phyloP scores from a whole-genome alignment of 2,888 invertebrate genomes.

The Eupithecia pulchellata region DNA sequence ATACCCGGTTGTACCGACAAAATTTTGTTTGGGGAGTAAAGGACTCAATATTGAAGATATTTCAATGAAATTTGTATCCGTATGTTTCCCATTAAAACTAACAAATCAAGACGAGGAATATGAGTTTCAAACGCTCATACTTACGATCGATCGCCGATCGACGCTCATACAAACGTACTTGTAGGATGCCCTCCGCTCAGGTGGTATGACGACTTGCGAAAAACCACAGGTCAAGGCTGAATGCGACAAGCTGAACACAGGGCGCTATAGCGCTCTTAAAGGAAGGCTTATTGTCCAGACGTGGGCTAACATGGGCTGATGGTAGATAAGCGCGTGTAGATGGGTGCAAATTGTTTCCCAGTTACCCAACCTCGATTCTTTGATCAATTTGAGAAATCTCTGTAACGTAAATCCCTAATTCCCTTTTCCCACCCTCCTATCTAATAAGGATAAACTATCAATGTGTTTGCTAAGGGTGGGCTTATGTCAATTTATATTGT shows the following conservation, averaged over 20 bases:
- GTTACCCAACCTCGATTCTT: neutral
- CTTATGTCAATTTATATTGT: constrained; percentile 59
- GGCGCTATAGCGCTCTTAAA: too few relatives aligned
- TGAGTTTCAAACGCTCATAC: neutral
- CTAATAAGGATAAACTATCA: constrained; percentile 36
- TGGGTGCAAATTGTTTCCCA: neutral
- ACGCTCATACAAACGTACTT: too few relatives aligned
- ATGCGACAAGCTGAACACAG: too few relatives aligned
- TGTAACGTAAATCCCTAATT: constrained; percentile 3
- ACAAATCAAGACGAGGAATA: neutral
- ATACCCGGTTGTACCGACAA: too few relatives aligned
- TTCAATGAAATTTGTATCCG: neutral
- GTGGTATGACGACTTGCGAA: too few relatives aligned
- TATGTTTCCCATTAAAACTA: neutral
- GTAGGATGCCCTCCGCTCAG: too few relatives aligned
- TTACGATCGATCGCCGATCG: neutral
- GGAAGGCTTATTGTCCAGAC: too few relatives aligned
- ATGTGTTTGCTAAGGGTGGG: constrained; percentile 55
- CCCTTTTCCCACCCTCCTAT: constrained; percentile 21
- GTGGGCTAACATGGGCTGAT: too few relatives aligned
- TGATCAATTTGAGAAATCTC: neutral
- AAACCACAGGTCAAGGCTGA: too few relatives aligned
- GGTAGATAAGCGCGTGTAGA: too few relatives aligned
- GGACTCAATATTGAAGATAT: too few relatives aligned
- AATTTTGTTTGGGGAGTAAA: too few relatives aligned